Evolutionary conservation across 1,140 invertebrate species (phyloP), one percentile per base, ranked within the genome.

Genomic region (Zaprionus africanus): DNA sequence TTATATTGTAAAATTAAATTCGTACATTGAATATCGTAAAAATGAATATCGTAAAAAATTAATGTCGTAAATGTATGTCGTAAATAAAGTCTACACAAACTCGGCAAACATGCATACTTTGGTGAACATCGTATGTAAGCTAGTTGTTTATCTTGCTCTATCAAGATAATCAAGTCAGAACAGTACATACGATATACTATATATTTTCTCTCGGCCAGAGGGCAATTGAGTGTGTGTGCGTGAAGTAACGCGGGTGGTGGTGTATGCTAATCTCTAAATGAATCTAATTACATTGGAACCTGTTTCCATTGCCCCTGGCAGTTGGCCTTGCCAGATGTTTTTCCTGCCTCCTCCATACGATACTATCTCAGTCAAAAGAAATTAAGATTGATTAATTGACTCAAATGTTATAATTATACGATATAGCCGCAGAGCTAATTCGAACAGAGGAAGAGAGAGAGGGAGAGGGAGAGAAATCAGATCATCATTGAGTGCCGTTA

Each of bases 271-370:
- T 76, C 74, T 72, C 26, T 5, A 34, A 49, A 57, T 72, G 74
- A 65, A 72, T 76, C 49, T 65, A 72, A 65, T 76, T 66, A 72
- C 69, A 61, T 26, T 61, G 56, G 58, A 76, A 76, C 74, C 74
- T 66, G 74, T 76, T 76, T 51, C 5, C 38, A 36, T 19, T 36
- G 41, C n/a, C 26, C 31, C 11, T 15, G 53, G 19, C 66, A 59
- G 51, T 62, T 75, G 66, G 73, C 73, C 73, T 76, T 76, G 65
- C 19, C 6, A 41, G 28, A 36, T 64, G 46, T 64, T 22, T 34
- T 17, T 28, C n/a, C 41, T 46, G 17, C 41, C 41, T 17, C n/a
- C 41, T 1, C 28, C 5, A 6, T 34, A 26, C 36, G 38, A 46
- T 49, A 64, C 22, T 61, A 65, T 69, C 22, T 38, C 15, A 73